A percentile compares a stretch with the other conserved stretches of the same genome.
Conservation (phyloP, 2,888 invertebrate genomes). For the Taphrorychus bicolor region DNA sequence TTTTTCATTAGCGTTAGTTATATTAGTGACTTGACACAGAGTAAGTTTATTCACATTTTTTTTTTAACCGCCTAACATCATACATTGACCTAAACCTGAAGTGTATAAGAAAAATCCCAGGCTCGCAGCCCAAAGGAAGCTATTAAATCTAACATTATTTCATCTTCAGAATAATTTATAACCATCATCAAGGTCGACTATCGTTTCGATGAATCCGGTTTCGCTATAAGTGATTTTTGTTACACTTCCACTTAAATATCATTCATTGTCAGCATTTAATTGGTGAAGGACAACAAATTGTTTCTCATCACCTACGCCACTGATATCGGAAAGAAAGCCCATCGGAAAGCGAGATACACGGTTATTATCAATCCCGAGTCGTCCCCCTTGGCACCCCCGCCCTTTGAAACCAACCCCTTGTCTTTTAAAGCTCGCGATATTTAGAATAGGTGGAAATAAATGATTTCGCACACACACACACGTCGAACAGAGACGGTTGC, state of each 20-base stretch:
- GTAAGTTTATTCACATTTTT: too few relatives aligned
- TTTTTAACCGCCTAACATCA: neutral
- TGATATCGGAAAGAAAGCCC: slow-evolving; percentile 31
- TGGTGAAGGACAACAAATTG: neutral
- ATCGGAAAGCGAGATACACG: slow-evolving; percentile 39
- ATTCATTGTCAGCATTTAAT: neutral
- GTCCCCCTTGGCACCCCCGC: slow-evolving; percentile 4
- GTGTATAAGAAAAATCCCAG: neutral
- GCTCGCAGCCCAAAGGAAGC: slow-evolving; percentile 36
- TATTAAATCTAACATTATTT: slow-evolving; percentile 54
- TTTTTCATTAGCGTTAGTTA: slow-evolving; percentile 3
- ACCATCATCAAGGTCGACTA: slow-evolving; percentile 28
- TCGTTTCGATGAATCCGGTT: slow-evolving; percentile 30
- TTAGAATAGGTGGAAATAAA: slow-evolving; percentile 50
- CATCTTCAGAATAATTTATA: slow-evolving; percentile 46
- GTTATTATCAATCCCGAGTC: slow-evolving; percentile 39
- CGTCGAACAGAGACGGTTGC: slow-evolving; percentile 50
- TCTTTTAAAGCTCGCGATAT: slow-evolving; percentile 40
- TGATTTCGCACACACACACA: slow-evolving; percentile 51
- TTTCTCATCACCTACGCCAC: too few relatives aligned
- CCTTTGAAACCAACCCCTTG: slow-evolving; percentile 13
- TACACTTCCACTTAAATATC: slow-evolving; percentile 5
- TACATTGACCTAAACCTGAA: neutral
- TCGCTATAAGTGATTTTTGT: slow-evolving; percentile 23
- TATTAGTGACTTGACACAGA: too few relatives aligned